Conservation (phyloP, 2,888 invertebrate genomes). For the Nemurella pictetii region DNA sequence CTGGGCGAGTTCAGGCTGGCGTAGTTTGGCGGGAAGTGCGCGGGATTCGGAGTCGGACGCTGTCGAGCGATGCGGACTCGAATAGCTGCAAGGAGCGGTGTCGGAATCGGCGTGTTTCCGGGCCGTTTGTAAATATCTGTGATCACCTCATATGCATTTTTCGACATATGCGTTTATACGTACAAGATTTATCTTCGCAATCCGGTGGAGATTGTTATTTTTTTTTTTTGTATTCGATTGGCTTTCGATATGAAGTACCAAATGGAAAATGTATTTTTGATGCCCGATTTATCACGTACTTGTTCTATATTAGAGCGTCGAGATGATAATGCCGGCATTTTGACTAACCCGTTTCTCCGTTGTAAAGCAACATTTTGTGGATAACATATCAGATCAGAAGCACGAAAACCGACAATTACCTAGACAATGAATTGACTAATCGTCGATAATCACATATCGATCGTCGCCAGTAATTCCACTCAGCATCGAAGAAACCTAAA, state of each 20-base stretch:
- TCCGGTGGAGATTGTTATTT: not conserved
- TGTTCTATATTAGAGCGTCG: slow-evolving; percentile 25
- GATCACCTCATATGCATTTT: not conserved
- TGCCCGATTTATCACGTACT: slow-evolving; percentile 21
- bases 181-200: not conserved
- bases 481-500: not conserved
- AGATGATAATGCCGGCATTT: slow-evolving; percentile 4
- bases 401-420: slow-evolving; percentile 7
- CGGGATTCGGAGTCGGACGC: not conserved
- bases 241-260: not conserved
- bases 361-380: not conserved
- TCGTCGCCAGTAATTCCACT: not conserved
- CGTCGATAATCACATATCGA: not conserved
- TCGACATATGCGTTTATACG: not conserved
- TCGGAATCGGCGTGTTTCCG: not conserved
- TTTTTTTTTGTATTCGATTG: not conserved
- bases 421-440: not conserved
- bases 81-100: not conserved
- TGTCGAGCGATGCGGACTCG: not conserved
- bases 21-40: slow-evolving; percentile 16
- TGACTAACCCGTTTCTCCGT: not conserved
- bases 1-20: slow-evolving; percentile 45
- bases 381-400: slow-evolving; percentile 20
- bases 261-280: slow-evolving; percentile 13
- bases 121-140: slow-evolving; percentile 13